phyloP scores from a whole-genome alignment of 2,888 invertebrate genomes.

The Cheilosia urbana region DNA sequence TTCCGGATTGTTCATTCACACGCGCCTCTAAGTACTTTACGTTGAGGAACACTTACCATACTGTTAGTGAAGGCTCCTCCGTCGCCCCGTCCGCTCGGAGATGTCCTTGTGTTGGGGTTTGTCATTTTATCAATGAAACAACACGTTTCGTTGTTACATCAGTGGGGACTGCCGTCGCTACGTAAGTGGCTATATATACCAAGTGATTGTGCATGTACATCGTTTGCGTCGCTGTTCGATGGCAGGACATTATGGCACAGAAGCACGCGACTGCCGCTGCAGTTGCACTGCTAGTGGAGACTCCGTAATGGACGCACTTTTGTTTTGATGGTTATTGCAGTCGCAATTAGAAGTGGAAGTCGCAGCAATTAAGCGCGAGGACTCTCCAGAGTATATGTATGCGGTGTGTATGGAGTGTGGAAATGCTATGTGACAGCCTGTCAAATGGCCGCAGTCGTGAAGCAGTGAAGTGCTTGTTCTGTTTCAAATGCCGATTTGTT shows the following conservation, averaged over 20 bases:
- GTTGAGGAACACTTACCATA: slow-evolving; percentile 6
- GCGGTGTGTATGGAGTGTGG: slow-evolving; percentile 25
- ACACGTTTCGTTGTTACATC: slow-evolving; percentile 1
- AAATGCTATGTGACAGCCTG: slow-evolving; percentile 60
- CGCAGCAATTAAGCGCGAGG: slow-evolving; percentile 27
- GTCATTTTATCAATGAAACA: slow-evolving; percentile 39
- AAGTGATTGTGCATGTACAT: slow-evolving; percentile 41
- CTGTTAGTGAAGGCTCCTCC: not conserved
- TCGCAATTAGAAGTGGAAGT: slow-evolving; percentile 68
- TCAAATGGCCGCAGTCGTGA: slow-evolving; percentile 43
- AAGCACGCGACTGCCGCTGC: slow-evolving; percentile 49
- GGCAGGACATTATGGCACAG: slow-evolving; percentile 33
- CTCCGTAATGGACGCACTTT: slow-evolving; percentile 68
- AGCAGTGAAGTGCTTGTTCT: slow-evolving; percentile 34
- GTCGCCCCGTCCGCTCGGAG: not conserved
- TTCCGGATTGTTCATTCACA: slow-evolving; percentile 58
- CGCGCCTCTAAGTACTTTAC: slow-evolving; percentile 16
- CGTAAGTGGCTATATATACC: not conserved
- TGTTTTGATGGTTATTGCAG: slow-evolving; percentile 70
- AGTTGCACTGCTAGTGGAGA: slow-evolving; percentile 1
- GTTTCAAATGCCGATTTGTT: slow-evolving; percentile 36
- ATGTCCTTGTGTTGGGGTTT: not conserved
- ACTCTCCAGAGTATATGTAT: slow-evolving; percentile 21
- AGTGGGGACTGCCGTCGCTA: not conserved
- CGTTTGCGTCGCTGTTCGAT: slow-evolving; percentile 21